Percentiles rank a stretch among this genome's conserved stretches.
phyloP scores from a whole-genome alignment of 2,888 invertebrate species.

The Galerucella nymphaeae region DNA sequence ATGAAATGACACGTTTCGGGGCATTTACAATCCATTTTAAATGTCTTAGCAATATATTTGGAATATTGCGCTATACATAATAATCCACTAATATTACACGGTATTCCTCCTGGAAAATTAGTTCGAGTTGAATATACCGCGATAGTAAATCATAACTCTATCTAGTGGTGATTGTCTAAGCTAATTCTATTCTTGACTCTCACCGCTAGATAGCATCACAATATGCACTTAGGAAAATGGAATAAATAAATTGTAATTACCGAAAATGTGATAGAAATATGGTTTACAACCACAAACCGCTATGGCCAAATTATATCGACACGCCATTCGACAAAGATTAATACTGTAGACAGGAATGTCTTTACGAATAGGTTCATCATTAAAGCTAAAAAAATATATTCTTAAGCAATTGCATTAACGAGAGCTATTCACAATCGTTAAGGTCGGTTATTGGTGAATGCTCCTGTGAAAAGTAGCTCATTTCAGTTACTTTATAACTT shows the following conservation, averaged over 20 bases:
- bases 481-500: no score
- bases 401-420: no score
- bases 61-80: conserved; percentile 65
- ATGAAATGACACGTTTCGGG: conserved; percentile 65
- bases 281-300: conserved; percentile 71
- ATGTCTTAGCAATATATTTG: conserved; percentile 59
- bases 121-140: no score
- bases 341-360: conserved; percentile 69
- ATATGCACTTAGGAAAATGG: no score
- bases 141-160: no score
- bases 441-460: no score
- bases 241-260: conserved; percentile 54
- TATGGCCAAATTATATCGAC: conserved; percentile 67
- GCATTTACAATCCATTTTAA: conserved; percentile 62
- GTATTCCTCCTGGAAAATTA: conserved; percentile 62
- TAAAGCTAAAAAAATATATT: conserved; percentile 59
- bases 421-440: no score
- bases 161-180: no score
- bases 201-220: no score
- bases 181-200: no score
- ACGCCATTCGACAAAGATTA: conserved; percentile 69
- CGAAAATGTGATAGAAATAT: conserved; percentile 70
- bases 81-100: conserved; percentile 68
- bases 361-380: conserved; percentile 64
- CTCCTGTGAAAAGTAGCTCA: no score